Evolutionary conservation across 2,113 vertebrate genomes (phyloP).

Genomic region (Rhizomys pruinosus): DNA sequence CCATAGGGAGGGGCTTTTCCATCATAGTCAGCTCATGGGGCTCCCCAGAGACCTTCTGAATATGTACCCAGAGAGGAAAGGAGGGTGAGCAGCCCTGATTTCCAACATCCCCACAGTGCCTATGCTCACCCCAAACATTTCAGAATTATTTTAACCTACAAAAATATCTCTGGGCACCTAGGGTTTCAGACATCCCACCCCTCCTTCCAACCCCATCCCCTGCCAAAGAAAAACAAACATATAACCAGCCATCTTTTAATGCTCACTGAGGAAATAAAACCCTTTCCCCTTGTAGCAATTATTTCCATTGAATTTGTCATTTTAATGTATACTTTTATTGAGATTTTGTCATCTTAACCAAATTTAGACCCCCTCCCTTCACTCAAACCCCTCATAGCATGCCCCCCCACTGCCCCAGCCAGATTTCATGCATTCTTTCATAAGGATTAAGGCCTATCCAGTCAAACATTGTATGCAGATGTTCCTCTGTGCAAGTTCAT

Average conservation of each 20-base stretch:
- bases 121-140: neutral
- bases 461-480: no score
- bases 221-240: neutral
- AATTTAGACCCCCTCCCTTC: no score
- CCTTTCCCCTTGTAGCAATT: conserved; percentile 9
- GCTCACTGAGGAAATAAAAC: neutral
- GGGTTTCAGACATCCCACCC: no score
- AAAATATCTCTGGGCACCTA: neutral
- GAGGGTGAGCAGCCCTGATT: neutral
- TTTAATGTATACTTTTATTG: neutral
- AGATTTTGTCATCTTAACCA: no score
- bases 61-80: neutral
- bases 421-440: no score
- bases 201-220: neutral
- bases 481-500: no score
- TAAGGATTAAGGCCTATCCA: no score
- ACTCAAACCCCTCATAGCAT: no score
- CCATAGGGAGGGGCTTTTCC: neutral
- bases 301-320: conserved; percentile 11
- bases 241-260: neutral
- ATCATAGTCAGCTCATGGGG: neutral
- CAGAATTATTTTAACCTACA: neutral
- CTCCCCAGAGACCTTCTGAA: neutral
- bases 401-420: no score
- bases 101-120: neutral